Evolutionary conservation across 1,140 invertebrate species (phyloP).

Genomic region (Radopholus similis): DNA sequence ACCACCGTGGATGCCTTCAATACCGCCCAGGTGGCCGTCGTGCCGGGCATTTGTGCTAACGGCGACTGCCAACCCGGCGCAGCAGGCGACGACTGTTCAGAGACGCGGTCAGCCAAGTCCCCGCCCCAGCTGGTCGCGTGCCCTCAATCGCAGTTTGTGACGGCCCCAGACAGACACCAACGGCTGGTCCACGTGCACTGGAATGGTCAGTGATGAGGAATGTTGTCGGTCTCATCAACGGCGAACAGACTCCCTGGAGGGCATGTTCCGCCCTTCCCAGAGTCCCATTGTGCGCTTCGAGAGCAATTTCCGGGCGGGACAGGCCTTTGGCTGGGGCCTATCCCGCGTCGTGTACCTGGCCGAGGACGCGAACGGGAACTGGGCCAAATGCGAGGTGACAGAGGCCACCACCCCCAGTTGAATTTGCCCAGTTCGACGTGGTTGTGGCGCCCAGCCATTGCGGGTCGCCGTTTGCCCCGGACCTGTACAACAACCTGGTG

Average conservation of each 20-base stretch:
- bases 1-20: neutral
- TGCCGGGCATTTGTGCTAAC: conserved; percentile 4
- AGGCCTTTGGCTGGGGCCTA: conserved; percentile 20
- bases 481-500: neutral
- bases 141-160: conserved; percentile 5
- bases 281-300: conserved; percentile 14
- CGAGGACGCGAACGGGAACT: conserved; percentile 3
- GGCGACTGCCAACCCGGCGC: neutral
- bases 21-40: neutral
- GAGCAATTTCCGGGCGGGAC: conserved; percentile 25
- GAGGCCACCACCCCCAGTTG: neutral
- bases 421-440: conserved; percentile 8
- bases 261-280: conserved; percentile 14
- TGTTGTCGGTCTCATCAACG: neutral
- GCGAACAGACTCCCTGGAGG: conserved; percentile 12
- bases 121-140: conserved; percentile 9
- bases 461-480: neutral
- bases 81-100: neutral
- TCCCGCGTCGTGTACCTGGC: conserved; percentile 21
- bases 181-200: conserved; percentile 18
- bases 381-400: conserved; percentile 13
- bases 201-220: conserved; percentile 7
- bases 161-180: neutral
- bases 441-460: conserved; percentile 13
- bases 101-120: neutral